Evolutionary conservation across 2,888 invertebrate species (phyloP), one percentile per base, ranked within the genome.

Genomic region (Mythimna pallens): DNA sequence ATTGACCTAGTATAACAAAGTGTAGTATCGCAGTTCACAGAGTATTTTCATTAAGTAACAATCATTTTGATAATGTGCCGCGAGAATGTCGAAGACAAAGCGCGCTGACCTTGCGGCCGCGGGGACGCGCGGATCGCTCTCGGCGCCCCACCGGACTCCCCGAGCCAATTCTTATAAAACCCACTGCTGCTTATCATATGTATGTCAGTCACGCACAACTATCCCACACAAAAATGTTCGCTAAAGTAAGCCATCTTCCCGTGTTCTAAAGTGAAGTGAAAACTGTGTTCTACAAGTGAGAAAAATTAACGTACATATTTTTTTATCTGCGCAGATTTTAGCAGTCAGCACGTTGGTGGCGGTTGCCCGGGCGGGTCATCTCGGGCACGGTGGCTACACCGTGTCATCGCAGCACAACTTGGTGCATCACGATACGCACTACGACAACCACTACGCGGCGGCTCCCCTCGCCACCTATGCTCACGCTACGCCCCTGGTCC

Each of bases 301-400:
- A 67, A 73, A 43, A 54, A 55, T 22, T 80, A 17, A 79, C 50
- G 67, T 25, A 79, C 43, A 65, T 25, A 1, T 73, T 36, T 75
- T 75, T 81, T 80, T 78, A 43, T 82, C 80, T 86, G 82, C 84
- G 40, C 92, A 96, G 96, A 92, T 96, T 69, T 80, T 95, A 77
- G 89, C 93, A 66, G 85, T 96, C 85, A 87, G 93, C 80, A 92
- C 94, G 55, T 86, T 94, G 72, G 91, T 94, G 81, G 94, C 94
- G 59, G 92, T 96, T 10, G 95, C 96, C 58, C 95, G 94, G 79
- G 97, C 96, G 40, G 97, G 97, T 64, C 90, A 96, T 62, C 92
- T 93, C 22, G 89, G 91, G 81, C 91, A 90, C 30, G 90, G 91
- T 2, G 90, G 88, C 61, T 91, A 91, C 82, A 25, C 78, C 22